These are phyloP conservation scores for Catostylus mosaicus DNA, from an alignment of 30 jellyfish, hydroid and myxozoan species.

Conservation along the genomic window DNA sequence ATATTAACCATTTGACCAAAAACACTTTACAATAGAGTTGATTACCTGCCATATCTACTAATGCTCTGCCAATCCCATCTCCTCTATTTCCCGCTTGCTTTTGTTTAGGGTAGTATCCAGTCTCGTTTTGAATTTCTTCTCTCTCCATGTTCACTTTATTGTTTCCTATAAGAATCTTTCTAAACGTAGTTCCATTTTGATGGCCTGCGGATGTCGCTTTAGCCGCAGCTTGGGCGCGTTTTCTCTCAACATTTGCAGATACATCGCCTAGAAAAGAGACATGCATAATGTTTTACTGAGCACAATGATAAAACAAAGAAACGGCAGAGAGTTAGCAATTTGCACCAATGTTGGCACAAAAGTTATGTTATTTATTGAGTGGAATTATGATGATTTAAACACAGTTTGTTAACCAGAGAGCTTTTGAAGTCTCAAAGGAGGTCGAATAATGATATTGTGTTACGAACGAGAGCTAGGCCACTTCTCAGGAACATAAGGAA, in stretches of 20 bases:
- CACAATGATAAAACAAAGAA: too few species aligned
- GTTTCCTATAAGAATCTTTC: conserved; percentile 17
- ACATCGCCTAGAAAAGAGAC: background rate
- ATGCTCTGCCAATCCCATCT: conserved; percentile 59
- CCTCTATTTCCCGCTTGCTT: conserved; percentile 46
- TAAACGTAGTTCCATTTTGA: conserved; percentile 23
- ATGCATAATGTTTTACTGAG: background rate
- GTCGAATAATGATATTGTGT: too few species aligned
- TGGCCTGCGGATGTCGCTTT: conserved; percentile 5
- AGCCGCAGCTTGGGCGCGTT: conserved; percentile 39
- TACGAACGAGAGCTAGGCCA: too few species aligned
- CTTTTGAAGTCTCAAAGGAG: too few species aligned
- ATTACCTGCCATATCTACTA: conserved; percentile 69
- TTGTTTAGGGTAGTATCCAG: conserved; percentile 34
- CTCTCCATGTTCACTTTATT: background rate
- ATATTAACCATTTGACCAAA: background rate
- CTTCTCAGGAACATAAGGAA: too few species aligned
- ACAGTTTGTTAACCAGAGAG: too few species aligned
- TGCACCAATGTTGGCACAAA: too few species aligned
- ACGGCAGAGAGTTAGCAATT: too few species aligned
- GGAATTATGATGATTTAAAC: too few species aligned
- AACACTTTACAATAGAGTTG: too few species aligned
- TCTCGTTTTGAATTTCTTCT: conserved; percentile 31
- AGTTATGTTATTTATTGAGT: too few species aligned
- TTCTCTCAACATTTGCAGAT: conserved; percentile 51